These are phyloP conservation scores for Somateria mollissima DNA, from an alignment of 2,797 vertebrate genomes.

Conservation along the genomic window DNA sequence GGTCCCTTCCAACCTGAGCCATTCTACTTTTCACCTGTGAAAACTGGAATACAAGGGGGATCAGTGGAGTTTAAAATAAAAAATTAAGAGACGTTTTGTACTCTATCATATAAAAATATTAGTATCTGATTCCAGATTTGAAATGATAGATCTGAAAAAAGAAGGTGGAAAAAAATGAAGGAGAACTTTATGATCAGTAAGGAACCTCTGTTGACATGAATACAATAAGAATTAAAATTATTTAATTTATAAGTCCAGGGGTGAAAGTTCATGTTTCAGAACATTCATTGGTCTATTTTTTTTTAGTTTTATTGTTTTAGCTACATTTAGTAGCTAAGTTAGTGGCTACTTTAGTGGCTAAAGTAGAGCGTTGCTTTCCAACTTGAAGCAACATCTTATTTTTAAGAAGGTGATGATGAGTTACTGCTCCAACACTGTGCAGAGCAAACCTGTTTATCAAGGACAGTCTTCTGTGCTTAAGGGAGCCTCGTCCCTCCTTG, in stretches of 20 bases:
- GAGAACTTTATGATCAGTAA: not conserved
- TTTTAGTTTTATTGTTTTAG: not conserved
- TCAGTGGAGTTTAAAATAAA: not conserved
- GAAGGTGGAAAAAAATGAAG: not conserved
- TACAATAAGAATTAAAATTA: not conserved
- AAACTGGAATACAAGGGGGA: not conserved
- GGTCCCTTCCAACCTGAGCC: too few relatives aligned
- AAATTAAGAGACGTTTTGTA: not conserved
- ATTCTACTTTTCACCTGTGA: not conserved
- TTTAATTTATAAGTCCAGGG: not conserved
- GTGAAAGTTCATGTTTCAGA: not conserved
- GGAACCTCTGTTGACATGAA: not conserved
- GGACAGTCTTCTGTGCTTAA: not conserved
- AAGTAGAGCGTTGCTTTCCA: not conserved
- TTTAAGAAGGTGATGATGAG: not conserved
- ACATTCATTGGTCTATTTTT: not conserved
- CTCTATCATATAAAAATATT: accelerated
- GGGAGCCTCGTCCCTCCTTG: not conserved
- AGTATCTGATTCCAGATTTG: not conserved
- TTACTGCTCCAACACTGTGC: not conserved
- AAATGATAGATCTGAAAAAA: not conserved
- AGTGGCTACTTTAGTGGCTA: not conserved
- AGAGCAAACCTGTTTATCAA: not conserved
- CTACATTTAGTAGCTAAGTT: not conserved
- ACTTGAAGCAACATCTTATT: not conserved